These are phyloP conservation scores for Galendromus occidentalis DNA, from an alignment of 1,140 invertebrate species.

Conservation along the genomic window DNA sequence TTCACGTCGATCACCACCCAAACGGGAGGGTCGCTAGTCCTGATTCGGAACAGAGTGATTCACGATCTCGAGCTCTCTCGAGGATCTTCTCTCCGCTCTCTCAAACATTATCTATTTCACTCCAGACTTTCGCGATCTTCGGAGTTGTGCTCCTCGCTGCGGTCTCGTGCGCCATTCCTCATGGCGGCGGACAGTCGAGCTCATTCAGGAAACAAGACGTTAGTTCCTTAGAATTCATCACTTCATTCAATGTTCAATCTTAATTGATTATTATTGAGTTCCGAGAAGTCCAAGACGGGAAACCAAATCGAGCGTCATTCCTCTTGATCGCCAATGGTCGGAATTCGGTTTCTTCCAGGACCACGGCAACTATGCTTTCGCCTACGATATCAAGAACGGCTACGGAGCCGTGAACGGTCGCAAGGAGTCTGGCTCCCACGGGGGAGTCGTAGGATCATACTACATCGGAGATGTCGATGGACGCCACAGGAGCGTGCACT, in stretches of 20 bases:
- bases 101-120: too few species aligned
- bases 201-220: not conserved
- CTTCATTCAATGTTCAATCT: too few species aligned
- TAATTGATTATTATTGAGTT: too few species aligned
- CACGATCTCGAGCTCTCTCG: too few species aligned
- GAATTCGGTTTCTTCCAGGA: slow-evolving; percentile 14
- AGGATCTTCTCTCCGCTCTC: too few species aligned
- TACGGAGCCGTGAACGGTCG: slow-evolving; percentile 19
- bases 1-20: too few species aligned
- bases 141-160: not conserved
- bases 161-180: not conserved
- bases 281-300: too few species aligned
- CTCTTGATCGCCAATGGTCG: too few species aligned
- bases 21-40: too few species aligned
- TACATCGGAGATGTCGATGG: slow-evolving; percentile 16
- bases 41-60: too few species aligned
- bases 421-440: slow-evolving; percentile 17
- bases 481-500: slow-evolving; percentile 16
- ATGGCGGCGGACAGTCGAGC: not conserved
- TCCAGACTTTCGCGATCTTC: not conserved
- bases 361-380: slow-evolving; percentile 20
- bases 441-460: slow-evolving; percentile 16
- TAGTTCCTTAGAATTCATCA: not conserved
- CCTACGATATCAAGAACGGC: slow-evolving; percentile 20
- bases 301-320: too few species aligned